Evolutionary conservation across 1,140 invertebrate species (phyloP).

Genomic region (Plutomurus gul): DNA sequence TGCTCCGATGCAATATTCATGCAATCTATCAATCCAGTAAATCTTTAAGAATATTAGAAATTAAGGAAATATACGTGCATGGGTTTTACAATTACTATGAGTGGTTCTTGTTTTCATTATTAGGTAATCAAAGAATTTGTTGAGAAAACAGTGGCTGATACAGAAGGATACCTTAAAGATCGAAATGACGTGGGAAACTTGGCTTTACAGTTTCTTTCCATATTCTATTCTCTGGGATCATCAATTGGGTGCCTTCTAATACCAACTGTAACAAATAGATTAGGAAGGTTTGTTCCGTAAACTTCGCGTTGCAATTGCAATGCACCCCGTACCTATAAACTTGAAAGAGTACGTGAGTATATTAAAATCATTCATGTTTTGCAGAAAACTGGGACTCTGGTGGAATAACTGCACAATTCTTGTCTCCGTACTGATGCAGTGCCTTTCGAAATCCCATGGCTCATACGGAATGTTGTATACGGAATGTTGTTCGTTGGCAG

Average conservation of each 20-base stretch:
- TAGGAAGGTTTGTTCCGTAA: not conserved
- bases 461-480: not conserved
- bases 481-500: constrained; percentile 5
- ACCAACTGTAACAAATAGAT: not conserved
- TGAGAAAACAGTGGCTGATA: not conserved
- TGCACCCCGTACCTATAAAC: too few species aligned
- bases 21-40: not conserved
- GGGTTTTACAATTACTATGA: not conserved
- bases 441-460: not conserved
- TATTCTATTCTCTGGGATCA: not conserved
- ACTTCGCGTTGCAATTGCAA: not conserved
- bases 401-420: not conserved
- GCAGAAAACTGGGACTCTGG: not conserved
- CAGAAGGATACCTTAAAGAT: constrained; percentile 6
- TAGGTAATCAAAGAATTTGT: constrained; percentile 3
- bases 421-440: not conserved
- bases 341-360: not conserved
- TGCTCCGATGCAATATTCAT: constrained; percentile 1
- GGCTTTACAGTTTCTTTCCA: not conserved
- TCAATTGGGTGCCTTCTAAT: not conserved
- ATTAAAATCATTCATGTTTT: not conserved
- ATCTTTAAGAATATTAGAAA: not conserved
- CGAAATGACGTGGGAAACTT: not conserved
- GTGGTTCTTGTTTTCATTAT: not conserved
- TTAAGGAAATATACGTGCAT: not conserved